Conservation (phyloP, 2,797 vertebrate species). For the Smutsia temminckii region DNA sequence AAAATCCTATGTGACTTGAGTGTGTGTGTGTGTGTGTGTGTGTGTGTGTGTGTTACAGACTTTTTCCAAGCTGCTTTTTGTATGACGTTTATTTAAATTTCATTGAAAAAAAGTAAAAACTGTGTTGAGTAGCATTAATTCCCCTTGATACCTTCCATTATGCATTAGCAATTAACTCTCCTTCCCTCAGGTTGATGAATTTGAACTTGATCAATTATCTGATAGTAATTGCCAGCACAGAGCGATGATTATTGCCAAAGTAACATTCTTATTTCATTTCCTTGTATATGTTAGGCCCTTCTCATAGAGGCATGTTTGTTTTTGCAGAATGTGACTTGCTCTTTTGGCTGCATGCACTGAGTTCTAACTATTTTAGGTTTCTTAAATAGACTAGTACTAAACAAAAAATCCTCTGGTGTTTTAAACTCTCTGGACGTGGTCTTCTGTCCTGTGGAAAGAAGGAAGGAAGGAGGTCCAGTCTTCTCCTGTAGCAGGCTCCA, state of each 20-base stretch:
- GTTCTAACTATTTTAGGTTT: slow-evolving; percentile 60
- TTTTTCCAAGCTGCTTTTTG: slow-evolving; percentile 60
- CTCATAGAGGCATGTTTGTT: slow-evolving; percentile 7
- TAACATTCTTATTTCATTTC: slow-evolving; percentile 57
- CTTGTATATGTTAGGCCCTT: slow-evolving; percentile 16
- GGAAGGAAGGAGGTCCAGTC: neutral
- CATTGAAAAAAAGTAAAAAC: slow-evolving; percentile 18
- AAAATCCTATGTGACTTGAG: neutral
- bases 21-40: neutral
- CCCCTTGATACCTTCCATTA: slow-evolving; percentile 61
- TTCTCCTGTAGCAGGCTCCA: neutral
- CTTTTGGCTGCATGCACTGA: slow-evolving; percentile 48
- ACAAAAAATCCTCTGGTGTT: neutral
- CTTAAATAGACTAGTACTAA: neutral
- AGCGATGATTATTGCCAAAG: slow-evolving; percentile 60
- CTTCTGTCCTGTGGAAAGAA: neutral
- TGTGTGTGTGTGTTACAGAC: neutral
- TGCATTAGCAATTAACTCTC: slow-evolving; percentile 73
- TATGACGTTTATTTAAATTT: slow-evolving; percentile 69
- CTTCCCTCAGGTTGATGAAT: slow-evolving; percentile 76
- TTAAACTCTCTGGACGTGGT: neutral
- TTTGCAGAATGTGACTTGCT: slow-evolving; percentile 36
- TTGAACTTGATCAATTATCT: slow-evolving; percentile 80
- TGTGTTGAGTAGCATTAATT: slow-evolving; percentile 60
- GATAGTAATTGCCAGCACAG: slow-evolving; percentile 72